Evolutionary conservation across 2,113 vertebrate genomes (phyloP).

Genomic region (Athene noctua): DNA sequence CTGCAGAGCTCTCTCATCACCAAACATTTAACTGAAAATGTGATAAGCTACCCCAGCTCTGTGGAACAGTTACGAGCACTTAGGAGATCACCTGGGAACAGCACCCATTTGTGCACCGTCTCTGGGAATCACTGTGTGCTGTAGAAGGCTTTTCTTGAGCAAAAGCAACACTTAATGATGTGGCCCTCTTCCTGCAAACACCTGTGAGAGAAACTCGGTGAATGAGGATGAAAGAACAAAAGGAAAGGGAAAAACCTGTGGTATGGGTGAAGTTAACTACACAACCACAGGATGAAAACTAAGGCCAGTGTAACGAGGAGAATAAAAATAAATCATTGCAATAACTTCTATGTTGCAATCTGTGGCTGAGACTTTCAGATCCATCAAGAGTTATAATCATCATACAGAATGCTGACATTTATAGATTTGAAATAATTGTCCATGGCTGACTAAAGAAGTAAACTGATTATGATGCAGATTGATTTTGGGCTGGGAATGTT

Average conservation of each 20-base stretch:
- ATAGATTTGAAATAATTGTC: constrained; percentile 20
- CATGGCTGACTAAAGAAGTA: constrained; percentile 30
- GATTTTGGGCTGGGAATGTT: not conserved
- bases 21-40: not conserved
- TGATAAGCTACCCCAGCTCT: not conserved
- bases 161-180: not conserved
- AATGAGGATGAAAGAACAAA: not conserved
- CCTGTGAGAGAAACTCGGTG: not conserved
- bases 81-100: not conserved
- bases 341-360: not conserved
- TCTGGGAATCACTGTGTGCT: not conserved
- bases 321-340: constrained; percentile 35
- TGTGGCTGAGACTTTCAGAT: constrained; percentile 2
- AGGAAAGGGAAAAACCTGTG: not conserved
- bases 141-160: not conserved
- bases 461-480: constrained; percentile 24
- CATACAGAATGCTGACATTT: not conserved
- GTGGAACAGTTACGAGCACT: not conserved
- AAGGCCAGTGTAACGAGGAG: not conserved
- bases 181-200: not conserved
- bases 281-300: not conserved
- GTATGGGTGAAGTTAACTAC: not conserved
- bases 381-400: constrained; percentile 3
- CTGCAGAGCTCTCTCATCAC: not conserved
- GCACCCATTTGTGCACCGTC: accelerated